phyloP scores from a whole-genome alignment of 2,113 vertebrate genomes.

The Peucedramus taeniatus region DNA sequence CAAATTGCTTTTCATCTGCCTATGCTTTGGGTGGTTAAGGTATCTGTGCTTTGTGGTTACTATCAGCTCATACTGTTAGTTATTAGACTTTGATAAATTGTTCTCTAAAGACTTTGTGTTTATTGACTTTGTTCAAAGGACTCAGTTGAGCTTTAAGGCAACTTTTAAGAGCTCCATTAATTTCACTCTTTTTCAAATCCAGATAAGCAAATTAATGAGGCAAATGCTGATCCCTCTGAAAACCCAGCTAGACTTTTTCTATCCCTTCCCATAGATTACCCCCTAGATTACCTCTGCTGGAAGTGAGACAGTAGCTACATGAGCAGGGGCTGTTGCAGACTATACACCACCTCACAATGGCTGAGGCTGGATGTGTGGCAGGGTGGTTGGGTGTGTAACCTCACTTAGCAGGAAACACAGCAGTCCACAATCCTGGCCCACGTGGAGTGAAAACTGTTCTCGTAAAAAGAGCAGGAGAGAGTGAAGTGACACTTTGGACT shows the following conservation, averaged over 20 bases:
- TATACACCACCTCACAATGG: too few relatives aligned
- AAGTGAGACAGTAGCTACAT: background rate
- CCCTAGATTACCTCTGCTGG: background rate
- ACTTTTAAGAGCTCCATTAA: background rate
- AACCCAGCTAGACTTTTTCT: background rate
- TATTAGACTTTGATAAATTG: background rate
- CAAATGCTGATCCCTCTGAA: background rate
- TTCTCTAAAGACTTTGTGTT: background rate
- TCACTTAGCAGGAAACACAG: background rate
- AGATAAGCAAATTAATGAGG: background rate
- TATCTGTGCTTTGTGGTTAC: background rate
- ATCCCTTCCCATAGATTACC: background rate
- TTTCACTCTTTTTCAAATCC: background rate
- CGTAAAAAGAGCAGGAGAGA: background rate
- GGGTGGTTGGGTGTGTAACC: background rate
- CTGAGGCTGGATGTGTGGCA: background rate
- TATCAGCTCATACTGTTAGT: background rate
- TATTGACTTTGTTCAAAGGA: background rate
- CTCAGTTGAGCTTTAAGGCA: background rate
- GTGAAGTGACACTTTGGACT: background rate
- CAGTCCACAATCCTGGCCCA: background rate
- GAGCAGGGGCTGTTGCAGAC: background rate
- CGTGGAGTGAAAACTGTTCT: rapidly evolving
- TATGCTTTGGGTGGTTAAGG: background rate
- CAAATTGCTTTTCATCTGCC: background rate